A percentile compares a stretch with the other conserved stretches of the same genome.
phyloP scores from a whole-genome alignment of 2,797 vertebrate species.

The Takifugu rubripes region DNA sequence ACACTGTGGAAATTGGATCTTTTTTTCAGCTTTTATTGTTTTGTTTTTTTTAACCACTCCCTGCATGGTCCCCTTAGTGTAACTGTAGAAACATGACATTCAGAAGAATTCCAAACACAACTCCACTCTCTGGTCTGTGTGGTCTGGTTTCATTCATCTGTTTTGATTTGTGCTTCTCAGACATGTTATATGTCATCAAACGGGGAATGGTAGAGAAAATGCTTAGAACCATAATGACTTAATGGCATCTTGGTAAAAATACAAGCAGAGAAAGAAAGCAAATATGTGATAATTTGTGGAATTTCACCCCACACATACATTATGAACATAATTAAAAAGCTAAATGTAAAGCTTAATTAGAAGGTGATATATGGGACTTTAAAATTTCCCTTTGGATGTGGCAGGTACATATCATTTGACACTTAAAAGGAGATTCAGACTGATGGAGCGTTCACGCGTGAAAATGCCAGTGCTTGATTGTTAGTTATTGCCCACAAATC shows the following conservation, averaged over 20 bases:
- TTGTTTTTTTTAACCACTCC: constrained; percentile 30
- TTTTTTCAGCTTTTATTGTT: constrained; percentile 35
- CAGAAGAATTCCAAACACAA: constrained; percentile 41
- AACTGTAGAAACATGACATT: no score
- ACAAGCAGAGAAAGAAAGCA: constrained; percentile 41
- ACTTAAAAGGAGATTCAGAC: not conserved
- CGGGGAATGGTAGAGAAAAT: constrained; percentile 59
- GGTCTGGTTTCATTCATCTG: constrained; percentile 40
- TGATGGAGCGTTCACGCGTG: not conserved
- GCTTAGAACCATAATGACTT: constrained; percentile 53
- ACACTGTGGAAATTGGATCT: constrained; percentile 34
- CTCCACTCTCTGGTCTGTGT: constrained; percentile 23
- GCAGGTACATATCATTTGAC: constrained; percentile 29
- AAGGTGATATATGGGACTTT: constrained; percentile 44
- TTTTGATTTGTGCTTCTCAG: constrained; percentile 42
- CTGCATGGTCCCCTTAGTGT: constrained; percentile 44
- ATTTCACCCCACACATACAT: constrained; percentile 36
- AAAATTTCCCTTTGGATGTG: constrained; percentile 23
- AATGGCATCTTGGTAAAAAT: constrained; percentile 56
- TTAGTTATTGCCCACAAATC: not conserved
- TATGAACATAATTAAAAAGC: constrained; percentile 55
- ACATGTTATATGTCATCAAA: constrained; percentile 42
- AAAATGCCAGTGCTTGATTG: not conserved
- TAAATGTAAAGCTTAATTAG: constrained; percentile 56
- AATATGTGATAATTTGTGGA: constrained; percentile 17